phyloP scores from a whole-genome alignment of 2,888 invertebrate genomes.

The Thalpophila matura region DNA sequence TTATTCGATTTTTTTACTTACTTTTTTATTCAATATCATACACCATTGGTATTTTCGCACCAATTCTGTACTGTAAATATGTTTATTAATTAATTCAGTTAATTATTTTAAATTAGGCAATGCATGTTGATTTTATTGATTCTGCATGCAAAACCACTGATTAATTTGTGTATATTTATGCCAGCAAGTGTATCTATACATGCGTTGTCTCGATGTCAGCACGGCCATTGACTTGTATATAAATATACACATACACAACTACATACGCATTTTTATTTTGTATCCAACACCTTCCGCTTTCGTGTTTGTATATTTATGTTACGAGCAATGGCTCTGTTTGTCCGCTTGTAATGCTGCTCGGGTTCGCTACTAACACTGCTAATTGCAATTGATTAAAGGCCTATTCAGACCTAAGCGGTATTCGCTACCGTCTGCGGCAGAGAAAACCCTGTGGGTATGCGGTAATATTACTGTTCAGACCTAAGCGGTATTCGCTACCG shows the following conservation, averaged over 20 bases:
- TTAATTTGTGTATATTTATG: conserved; percentile 43
- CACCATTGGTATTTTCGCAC: not conserved
- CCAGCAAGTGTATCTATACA: conserved; percentile 41
- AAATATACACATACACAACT: conserved; percentile 81
- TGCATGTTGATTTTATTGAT: conserved; percentile 20
- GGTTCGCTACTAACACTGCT: conserved; percentile 21
- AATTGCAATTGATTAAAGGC: not conserved
- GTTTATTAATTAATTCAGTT: not conserved
- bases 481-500: no score
- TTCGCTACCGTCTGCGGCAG: no score
- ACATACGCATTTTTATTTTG: conserved; percentile 82
- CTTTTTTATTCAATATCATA: not conserved
- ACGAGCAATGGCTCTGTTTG: conserved; percentile 82
- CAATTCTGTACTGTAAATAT: not conserved
- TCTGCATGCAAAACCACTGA: no score
- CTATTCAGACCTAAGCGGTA: no score
- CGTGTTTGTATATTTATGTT: conserved; percentile 79
- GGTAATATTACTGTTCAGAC: no score
- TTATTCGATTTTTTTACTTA: not conserved
- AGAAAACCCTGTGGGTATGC: no score
- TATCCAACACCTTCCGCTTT: conserved; percentile 61
- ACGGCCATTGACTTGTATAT: conserved; percentile 87
- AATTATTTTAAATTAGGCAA: not conserved
- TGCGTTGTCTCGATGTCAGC: conserved; percentile 65
- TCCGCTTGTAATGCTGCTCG: conserved; percentile 45